Base-by-base conservation (phyloP, 2,888 invertebrate genomes). In the Crematogaster levior region DNA sequence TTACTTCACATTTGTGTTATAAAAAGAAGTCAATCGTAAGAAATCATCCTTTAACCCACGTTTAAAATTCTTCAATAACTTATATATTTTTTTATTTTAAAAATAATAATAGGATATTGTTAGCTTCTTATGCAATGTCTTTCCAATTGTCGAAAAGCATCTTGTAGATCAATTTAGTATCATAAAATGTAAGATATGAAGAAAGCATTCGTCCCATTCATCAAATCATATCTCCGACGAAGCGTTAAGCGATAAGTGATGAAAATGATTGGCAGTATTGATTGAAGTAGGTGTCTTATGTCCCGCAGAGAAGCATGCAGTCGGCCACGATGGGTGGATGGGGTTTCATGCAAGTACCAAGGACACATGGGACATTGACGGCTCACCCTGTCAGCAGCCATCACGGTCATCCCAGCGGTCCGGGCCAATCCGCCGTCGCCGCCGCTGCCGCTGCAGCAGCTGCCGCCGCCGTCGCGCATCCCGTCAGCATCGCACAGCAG, bases 201-300 rank as follows among this genome's bases (percentile, higher is more conserved):
- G 15, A 24, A 48, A 24, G 24, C n/a, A 3, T 21, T 43, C 4
- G n/a, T 43, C n/a, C 0, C 5, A 27, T n/a, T n/a, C n/a, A n/a
- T n/a, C n/a, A n/a, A 24, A 12, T 4, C 18, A 37, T 56, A 40
- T 46, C 15, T 51, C 10, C 30, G 27, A 48, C 18, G 34, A 58
- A 27, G 56, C 21, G 46, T 63, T 27, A 12, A 18, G 53, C 53
- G 51, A 74, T 27, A 63, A 60, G 43, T 15, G 61, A 43, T 40
- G 77, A 83, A 85, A 84, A 30, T 65, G 86, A 83, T 88, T 89
- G 92, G 91, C 92, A 92, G 91, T 93, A 92, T 93, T 93, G 91
- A 94, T 93, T 93, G 92, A 93, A 94, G 93, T 93, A 94, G 94
- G 92, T 92, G 91, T 91, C 92, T 93, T 93, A 93, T 93, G 89